Base-by-base conservation (phyloP, 2,797 vertebrate species). In the Pachyuromys duprasi region DNA sequence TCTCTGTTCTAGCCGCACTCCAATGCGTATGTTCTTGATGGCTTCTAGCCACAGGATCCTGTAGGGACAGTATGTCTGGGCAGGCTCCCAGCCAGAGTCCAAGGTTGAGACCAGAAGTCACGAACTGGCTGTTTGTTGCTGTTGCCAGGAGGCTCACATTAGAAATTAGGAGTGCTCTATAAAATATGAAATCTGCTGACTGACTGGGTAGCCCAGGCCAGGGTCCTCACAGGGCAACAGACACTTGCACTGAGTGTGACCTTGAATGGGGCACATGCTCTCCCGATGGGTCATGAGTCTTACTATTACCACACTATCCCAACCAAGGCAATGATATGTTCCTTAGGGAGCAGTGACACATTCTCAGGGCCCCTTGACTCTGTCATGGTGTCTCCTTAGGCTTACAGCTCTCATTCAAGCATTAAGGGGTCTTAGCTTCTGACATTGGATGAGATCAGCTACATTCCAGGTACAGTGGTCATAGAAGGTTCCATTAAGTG, bases 21-120 rank as follows among this genome's bases (percentile, higher is more conserved):
- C 76, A 0, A 87, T 84, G 76, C 28, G 55, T 81, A 96, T 94
- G 33, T 97, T 96, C 93, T 96, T 97, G 84, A 90, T 92, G 83
- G 92, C 36, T 83, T 70, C 69, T 17, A 97, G 36, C 72, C 26
- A 0, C 36, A 94, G 79, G 74, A 91, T n/a, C 93, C 97, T 95
- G 83, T 55, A 45, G 75, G 86, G 67, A 49, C 42, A 84, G 33
- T 1, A 0, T 8, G 42, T 86, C 42, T 18, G 9, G 82, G 26
- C 17, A 72, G 81, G 49, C 14, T 57, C 89, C 55, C 26, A 63
- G 11, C 53, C 17, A 7, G 55, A 72, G 65, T 39, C 60, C 62
- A 9, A 65, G 67, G n/a, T 2, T 13, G 62, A 72, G 60, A 20
- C 63, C 60, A 49, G 53, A 93, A 65, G 39, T 89, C 55, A 39